phyloP scores from a whole-genome alignment of 2,888 invertebrate genomes.

The Drosophila falleni region DNA sequence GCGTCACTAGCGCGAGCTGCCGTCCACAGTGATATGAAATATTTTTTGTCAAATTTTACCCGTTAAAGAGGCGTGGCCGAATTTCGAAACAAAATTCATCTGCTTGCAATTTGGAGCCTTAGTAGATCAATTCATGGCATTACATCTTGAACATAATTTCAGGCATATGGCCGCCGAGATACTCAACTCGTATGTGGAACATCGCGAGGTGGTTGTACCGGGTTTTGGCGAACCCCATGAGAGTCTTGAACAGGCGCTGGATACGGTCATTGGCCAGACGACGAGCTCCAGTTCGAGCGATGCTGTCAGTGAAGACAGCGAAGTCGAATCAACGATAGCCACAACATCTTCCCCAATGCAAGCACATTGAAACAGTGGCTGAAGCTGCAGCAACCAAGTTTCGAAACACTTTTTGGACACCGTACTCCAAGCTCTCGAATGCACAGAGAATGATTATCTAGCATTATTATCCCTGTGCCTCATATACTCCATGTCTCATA shows the following conservation, averaged over 20 bases:
- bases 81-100: too few relatives aligned
- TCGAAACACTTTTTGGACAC: constrained; percentile 95
- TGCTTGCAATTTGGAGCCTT: too few relatives aligned
- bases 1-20: too few relatives aligned
- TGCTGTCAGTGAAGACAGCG: constrained; percentile 70
- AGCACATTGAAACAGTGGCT: constrained; percentile 35
- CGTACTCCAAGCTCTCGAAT: constrained; percentile 94
- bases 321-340: constrained; percentile 64
- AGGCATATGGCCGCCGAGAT: constrained; percentile 83
- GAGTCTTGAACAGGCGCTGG: constrained; percentile 91
- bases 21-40: too few relatives aligned
- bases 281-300: constrained; percentile 56
- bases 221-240: constrained; percentile 90
- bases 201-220: constrained; percentile 87
- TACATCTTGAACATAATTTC: too few relatives aligned
- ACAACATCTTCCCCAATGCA: constrained; percentile 49
- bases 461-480: constrained; percentile 96
- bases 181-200: constrained; percentile 88
- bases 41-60: too few relatives aligned
- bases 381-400: constrained; percentile 81
- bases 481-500: constrained; percentile 96
- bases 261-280: constrained; percentile 84
- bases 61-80: too few relatives aligned
- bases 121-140: too few relatives aligned
- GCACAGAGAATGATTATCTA: constrained; percentile 97